Percentiles rank a stretch among this genome's conserved stretches.
These are phyloP conservation scores for Passer domesticus DNA, from an alignment of 2,113 vertebrate species.

Conservation along the genomic window DNA sequence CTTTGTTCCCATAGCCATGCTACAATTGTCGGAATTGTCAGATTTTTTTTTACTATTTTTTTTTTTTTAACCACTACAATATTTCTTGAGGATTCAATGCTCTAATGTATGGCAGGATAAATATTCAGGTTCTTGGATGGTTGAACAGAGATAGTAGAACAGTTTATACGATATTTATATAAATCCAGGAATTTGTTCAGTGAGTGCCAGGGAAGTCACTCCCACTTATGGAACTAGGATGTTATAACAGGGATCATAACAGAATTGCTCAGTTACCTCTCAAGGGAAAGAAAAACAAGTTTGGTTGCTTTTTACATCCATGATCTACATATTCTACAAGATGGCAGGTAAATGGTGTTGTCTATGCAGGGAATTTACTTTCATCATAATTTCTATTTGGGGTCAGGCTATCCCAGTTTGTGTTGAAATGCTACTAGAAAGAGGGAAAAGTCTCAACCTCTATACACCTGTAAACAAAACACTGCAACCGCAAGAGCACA, in stretches of 20 bases:
- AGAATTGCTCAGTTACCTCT: not conserved
- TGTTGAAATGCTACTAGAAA: not conserved
- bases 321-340: not conserved
- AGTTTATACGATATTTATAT: not conserved
- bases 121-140: not conserved
- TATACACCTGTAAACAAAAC: not conserved
- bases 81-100: not conserved
- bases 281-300: not conserved
- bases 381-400: not conserved
- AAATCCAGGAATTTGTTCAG: not conserved
- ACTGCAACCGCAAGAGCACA: not conserved
- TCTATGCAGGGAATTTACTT: not conserved
- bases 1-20: not conserved
- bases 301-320: accelerated
- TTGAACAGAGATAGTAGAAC: not conserved
- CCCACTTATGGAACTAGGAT: not conserved
- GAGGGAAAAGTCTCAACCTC: not conserved
- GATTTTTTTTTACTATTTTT: too few relatives aligned
- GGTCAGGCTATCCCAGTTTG: not conserved
- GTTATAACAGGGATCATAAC: not conserved
- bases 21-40: not conserved
- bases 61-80: not conserved
- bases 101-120: not conserved
- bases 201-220: accelerated
- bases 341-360: not conserved